Evolutionary conservation across 2,113 vertebrate genomes (phyloP).

Genomic region (Gymnorhina tibicen): DNA sequence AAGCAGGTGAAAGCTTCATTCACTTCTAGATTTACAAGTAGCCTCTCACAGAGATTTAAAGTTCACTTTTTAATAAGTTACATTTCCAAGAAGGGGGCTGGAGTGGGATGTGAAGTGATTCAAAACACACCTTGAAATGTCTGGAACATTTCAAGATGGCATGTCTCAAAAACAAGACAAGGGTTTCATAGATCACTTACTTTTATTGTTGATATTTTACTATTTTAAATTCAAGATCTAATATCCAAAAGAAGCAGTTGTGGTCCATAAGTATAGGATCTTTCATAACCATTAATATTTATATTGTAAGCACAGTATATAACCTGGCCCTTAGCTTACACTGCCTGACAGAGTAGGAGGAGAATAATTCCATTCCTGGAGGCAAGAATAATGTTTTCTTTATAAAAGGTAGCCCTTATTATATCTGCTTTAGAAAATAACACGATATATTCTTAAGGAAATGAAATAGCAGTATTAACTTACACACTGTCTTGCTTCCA

Average conservation of each 20-base stretch:
- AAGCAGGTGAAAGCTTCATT: slow-evolving; percentile 50
- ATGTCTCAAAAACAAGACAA: background rate
- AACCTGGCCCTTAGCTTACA: background rate
- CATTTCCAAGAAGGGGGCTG: background rate
- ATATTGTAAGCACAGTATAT: background rate
- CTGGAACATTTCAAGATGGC: background rate
- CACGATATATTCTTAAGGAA: background rate
- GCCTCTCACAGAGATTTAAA: background rate
- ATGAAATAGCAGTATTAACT: slow-evolving; percentile 31
- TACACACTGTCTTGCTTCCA: background rate
- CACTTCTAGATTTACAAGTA: slow-evolving; percentile 25
- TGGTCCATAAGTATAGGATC: background rate
- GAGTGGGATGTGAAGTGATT: background rate
- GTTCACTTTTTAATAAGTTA: slow-evolving; percentile 31
- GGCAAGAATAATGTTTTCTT: slow-evolving; percentile 9
- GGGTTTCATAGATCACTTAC: background rate
- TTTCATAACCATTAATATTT: background rate
- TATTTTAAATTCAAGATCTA: background rate
- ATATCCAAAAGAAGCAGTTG: background rate
- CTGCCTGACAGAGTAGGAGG: background rate
- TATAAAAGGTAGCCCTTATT: background rate
- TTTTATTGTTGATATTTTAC: background rate
- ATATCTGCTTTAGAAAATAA: slow-evolving; percentile 26
- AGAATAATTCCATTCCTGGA: background rate
- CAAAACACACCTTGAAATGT: slow-evolving; percentile 26